Conservation (phyloP, 2,888 invertebrate species). For the Parelbella ahira region DNA sequence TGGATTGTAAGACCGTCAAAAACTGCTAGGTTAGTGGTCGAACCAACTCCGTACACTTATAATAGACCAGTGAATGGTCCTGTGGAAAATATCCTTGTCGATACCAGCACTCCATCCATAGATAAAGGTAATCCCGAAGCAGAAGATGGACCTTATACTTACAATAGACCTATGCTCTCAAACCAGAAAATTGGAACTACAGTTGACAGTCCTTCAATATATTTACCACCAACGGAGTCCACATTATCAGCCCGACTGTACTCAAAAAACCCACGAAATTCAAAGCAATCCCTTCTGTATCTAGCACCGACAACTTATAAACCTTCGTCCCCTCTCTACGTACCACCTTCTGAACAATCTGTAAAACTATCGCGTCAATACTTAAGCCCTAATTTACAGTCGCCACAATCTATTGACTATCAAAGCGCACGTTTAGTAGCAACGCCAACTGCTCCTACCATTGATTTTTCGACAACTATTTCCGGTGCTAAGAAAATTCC, state of each 20-base stretch:
- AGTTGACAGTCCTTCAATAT: conserved; percentile 39
- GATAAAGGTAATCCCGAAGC: conserved; percentile 26
- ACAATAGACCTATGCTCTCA: conserved; percentile 43
- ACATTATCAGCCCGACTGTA: conserved; percentile 39
- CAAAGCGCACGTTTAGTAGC: conserved; percentile 42
- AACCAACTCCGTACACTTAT: conserved; percentile 54
- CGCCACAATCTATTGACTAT: conserved; percentile 26
- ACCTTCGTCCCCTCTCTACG: conserved; percentile 49
- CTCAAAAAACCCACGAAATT: conserved; percentile 42
- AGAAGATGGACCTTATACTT: conserved; percentile 33
- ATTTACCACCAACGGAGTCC: conserved; percentile 42
- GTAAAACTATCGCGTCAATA: conserved; percentile 47
- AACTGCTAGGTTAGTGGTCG: conserved; percentile 46
- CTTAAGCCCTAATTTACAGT: conserved; percentile 39
- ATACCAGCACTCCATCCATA: conserved; percentile 38
- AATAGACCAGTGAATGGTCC: conserved; percentile 44
- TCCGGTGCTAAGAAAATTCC: conserved; percentile 34
- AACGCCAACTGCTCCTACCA: conserved; percentile 38
- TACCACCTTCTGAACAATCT: conserved; percentile 47
- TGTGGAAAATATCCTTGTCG: conserved; percentile 40
- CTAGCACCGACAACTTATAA: conserved; percentile 57
- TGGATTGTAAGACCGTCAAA: conserved; percentile 71
- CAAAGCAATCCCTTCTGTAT: conserved; percentile 48
- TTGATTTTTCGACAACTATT: conserved; percentile 30
- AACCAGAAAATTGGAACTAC: conserved; percentile 41